Conservation (phyloP, 2,797 vertebrate species). For the Mionectes olivaceus region DNA sequence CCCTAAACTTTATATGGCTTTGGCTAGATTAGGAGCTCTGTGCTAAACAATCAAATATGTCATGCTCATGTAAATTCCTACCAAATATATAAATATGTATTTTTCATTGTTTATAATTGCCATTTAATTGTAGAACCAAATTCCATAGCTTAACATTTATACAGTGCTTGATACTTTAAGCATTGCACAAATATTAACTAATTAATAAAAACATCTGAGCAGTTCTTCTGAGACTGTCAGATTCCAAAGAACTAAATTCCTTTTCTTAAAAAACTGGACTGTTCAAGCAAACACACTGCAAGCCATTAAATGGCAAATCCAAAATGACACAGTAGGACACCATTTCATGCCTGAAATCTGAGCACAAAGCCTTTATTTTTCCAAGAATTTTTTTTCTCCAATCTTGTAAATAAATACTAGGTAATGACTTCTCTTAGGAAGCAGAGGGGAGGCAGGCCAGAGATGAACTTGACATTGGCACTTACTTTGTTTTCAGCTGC, state of each 20-base stretch:
- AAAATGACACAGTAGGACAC: slow-evolving; percentile 54
- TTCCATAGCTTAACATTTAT: slow-evolving; percentile 64
- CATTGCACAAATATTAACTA: slow-evolving; percentile 58
- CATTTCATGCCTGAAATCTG: slow-evolving; percentile 35
- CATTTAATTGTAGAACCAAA: slow-evolving; percentile 31
- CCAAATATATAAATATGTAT: slow-evolving; percentile 54
- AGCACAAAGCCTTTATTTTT: slow-evolving; percentile 43
- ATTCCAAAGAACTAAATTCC: slow-evolving; percentile 45
- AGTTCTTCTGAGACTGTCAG: slow-evolving; percentile 48
- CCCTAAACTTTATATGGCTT: slow-evolving; percentile 51
- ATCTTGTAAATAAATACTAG: slow-evolving; percentile 51
- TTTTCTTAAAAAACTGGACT: background rate
- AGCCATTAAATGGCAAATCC: slow-evolving; percentile 29
- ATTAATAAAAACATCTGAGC: slow-evolving; percentile 66
- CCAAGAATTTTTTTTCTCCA: background rate
- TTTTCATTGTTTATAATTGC: slow-evolving; percentile 49
- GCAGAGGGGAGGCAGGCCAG: slow-evolving; percentile 12
- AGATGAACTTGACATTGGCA: slow-evolving; percentile 60
- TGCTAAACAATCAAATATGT: slow-evolving; percentile 43
- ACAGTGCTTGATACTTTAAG: slow-evolving; percentile 41
- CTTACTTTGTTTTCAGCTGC: slow-evolving; percentile 38
- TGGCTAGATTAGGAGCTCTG: slow-evolving; percentile 35
- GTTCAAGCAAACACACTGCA: slow-evolving; percentile 12
- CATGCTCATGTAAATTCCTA: slow-evolving; percentile 28
- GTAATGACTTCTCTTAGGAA: slow-evolving; percentile 36